Conservation (phyloP, 2,113 vertebrate genomes). For the Plectropomus leopardus region DNA sequence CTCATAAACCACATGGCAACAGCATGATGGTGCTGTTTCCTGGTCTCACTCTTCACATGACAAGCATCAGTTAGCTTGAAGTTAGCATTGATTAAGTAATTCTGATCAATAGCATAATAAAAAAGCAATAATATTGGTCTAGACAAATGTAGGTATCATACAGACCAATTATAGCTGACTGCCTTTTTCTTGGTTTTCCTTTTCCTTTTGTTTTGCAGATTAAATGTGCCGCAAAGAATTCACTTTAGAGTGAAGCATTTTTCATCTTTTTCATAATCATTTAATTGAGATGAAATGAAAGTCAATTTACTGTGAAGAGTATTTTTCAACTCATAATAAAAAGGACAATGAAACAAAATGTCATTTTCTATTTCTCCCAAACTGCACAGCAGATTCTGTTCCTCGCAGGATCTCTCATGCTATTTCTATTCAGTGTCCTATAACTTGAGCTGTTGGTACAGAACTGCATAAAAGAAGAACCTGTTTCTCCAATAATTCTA, state of each 20-base stretch:
- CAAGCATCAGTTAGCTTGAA: not conserved
- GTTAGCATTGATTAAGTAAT: not conserved
- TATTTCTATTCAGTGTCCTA: not conserved
- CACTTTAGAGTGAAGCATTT: not conserved
- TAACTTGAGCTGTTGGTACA: not conserved
- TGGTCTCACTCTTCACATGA: not conserved
- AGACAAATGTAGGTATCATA: not conserved
- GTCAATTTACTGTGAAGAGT: conserved; percentile 37
- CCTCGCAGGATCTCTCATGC: not conserved
- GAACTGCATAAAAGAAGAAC: not conserved
- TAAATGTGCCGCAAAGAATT: conserved; percentile 23
- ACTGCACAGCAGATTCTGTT: not conserved
- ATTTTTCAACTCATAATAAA: conserved; percentile 35
- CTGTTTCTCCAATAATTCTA: not conserved
- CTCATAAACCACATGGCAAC: conserved; percentile 7
- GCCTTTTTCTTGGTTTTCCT: conserved; percentile 1
- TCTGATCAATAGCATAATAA: conserved; percentile 11
- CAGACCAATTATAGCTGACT: not conserved
- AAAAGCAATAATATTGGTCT: not conserved
- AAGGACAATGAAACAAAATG: conserved; percentile 8
- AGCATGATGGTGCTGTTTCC: not conserved
- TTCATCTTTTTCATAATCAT: conserved; percentile 16
- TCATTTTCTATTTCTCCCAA: not conserved
- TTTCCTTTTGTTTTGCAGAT: conserved; percentile 28
- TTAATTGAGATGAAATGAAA: conserved; percentile 42